Evolutionary conservation across 2,888 invertebrate genomes (phyloP).

Genomic region (Agrotis clavis): DNA sequence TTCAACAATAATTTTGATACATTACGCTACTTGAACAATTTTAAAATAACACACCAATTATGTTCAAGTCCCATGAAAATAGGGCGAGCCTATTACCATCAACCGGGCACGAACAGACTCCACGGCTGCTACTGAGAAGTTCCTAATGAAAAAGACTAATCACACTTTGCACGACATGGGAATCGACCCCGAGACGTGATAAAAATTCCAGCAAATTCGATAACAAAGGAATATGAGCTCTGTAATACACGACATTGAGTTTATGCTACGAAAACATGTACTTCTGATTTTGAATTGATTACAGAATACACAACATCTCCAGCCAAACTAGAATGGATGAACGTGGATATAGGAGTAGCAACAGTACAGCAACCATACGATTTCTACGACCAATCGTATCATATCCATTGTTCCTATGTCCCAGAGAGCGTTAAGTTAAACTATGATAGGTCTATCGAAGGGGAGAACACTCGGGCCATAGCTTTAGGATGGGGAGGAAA

Average conservation of each 20-base stretch:
- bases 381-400: slow-evolving; percentile 52
- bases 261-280: too few species aligned
- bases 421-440: slow-evolving; percentile 53
- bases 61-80: too few species aligned
- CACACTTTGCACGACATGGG: too few species aligned
- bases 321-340: slow-evolving; percentile 26
- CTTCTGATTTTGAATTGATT: not conserved
- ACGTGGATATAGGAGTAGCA: slow-evolving; percentile 60
- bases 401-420: slow-evolving; percentile 48
- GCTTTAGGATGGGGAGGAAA: slow-evolving; percentile 39
- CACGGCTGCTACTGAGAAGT: too few species aligned
- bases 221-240: not conserved
- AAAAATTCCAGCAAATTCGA: too few species aligned
- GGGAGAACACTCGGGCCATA: slow-evolving; percentile 10
- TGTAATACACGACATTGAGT: not conserved
- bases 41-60: too few species aligned
- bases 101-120: too few species aligned
- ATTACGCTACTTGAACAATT: too few species aligned
- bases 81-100: too few species aligned
- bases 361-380: slow-evolving; percentile 56
- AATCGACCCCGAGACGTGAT: too few species aligned
- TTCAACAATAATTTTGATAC: too few species aligned
- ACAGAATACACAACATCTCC: slow-evolving; percentile 45
- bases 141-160: too few species aligned
- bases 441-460: slow-evolving; percentile 23